phyloP scores from a whole-genome alignment of 2,113 vertebrate genomes.

The Geococcyx californianus region DNA sequence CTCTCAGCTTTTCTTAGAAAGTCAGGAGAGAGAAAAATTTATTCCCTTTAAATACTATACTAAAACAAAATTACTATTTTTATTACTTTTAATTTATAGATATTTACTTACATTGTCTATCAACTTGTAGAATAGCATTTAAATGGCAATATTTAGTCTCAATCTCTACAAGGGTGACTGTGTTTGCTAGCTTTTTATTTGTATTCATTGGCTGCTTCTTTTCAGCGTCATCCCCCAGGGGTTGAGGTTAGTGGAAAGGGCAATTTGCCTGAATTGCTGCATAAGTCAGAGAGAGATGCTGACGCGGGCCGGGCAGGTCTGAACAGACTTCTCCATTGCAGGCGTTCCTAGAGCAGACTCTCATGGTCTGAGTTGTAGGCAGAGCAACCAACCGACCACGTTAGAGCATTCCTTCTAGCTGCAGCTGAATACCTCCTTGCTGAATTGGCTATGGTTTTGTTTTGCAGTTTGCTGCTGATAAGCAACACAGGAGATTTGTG shows the following conservation, averaged over 20 bases:
- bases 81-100: neutral
- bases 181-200: neutral
- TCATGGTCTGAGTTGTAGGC: neutral
- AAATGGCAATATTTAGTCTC: neutral
- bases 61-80: neutral
- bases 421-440: neutral
- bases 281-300: neutral
- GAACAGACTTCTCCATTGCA: neutral
- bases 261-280: neutral
- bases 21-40: neutral
- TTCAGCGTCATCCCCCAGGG: neutral
- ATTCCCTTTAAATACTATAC: neutral
- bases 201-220: neutral
- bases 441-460: fast-evolving
- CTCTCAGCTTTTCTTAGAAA: neutral
- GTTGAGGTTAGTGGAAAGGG: neutral
- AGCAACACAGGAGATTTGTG: neutral
- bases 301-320: neutral
- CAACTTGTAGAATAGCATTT: neutral
- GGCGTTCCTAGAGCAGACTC: conserved; percentile 5
- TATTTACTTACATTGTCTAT: neutral
- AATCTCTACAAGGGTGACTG: neutral
- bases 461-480: neutral
- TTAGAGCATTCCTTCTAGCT: neutral
- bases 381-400: fast-evolving